phyloP scores from a whole-genome alignment of 2,888 invertebrate genomes.

The Amphipoea oculea region DNA sequence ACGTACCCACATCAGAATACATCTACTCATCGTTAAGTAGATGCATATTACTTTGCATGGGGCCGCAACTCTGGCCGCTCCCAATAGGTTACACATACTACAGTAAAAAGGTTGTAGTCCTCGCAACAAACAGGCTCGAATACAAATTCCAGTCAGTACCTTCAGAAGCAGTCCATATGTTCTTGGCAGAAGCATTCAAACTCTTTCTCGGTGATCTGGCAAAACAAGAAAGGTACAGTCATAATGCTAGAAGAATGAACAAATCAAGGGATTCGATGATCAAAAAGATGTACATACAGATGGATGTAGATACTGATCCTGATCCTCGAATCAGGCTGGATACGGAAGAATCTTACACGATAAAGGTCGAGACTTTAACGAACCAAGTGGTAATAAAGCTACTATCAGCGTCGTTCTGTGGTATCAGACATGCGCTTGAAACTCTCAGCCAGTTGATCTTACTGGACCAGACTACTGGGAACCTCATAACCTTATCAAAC shows the following conservation, averaged over 20 bases:
- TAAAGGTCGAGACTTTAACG: constrained; percentile 87
- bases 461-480: constrained; percentile 92
- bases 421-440: constrained; percentile 93
- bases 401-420: constrained; percentile 92
- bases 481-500: constrained; percentile 91
- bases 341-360: constrained; percentile 93
- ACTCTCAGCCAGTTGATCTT: constrained; percentile 94
- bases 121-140: constrained; percentile 89
- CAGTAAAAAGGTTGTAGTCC: constrained; percentile 90
- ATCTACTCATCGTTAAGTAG: constrained; percentile 89
- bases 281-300: constrained; percentile 81
- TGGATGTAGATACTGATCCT: constrained; percentile 89
- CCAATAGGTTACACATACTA: constrained; percentile 93
- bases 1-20: constrained; percentile 65
- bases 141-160: constrained; percentile 84
- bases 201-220: constrained; percentile 87
- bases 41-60: constrained; percentile 93
- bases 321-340: constrained; percentile 91
- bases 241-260: constrained; percentile 64
- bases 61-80: constrained; percentile 93
- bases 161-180: constrained; percentile 76
- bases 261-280: constrained; percentile 66
- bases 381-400: constrained; percentile 88
- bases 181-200: constrained; percentile 85
- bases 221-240: constrained; percentile 83